A percentile compares a stretch with the other conserved stretches of the same genome.
Conservation (phyloP, 2,113 vertebrate species). For the Neofelis nebulosa region DNA sequence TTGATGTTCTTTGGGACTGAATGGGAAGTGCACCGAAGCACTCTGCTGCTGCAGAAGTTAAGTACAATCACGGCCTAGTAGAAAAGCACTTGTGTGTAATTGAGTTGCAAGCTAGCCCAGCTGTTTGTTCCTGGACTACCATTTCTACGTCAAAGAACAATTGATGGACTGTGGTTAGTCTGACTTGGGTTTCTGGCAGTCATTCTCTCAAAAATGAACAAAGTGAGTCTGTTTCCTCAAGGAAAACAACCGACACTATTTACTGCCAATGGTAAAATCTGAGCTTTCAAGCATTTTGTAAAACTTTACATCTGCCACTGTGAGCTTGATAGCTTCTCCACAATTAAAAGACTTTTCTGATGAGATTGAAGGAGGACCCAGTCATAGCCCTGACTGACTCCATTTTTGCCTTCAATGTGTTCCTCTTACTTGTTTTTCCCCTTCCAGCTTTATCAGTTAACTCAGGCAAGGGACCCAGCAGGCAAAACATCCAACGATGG, state of each 20-base stretch:
- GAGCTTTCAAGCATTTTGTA: not conserved
- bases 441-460: not conserved
- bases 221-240: conserved; percentile 39
- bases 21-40: not conserved
- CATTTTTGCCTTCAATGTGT: not conserved
- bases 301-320: not conserved
- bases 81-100: not conserved
- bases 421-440: not conserved
- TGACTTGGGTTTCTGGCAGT: not conserved
- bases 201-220: conserved; percentile 49
- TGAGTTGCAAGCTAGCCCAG: not conserved
- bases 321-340: not conserved
- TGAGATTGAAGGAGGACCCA: not conserved
- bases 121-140: not conserved
- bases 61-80: not conserved
- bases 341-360: not conserved
- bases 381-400: not conserved
- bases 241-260: conserved; percentile 36
- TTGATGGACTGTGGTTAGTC: not conserved
- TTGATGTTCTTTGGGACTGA: not conserved
- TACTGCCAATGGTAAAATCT: not conserved
- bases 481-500: not conserved
- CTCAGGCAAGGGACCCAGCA: not conserved
- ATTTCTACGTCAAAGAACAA: conserved; percentile 9
- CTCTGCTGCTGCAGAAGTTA: not conserved